phyloP scores from a whole-genome alignment of 2,888 invertebrate species.

The Hemicrepidius hirtus region DNA sequence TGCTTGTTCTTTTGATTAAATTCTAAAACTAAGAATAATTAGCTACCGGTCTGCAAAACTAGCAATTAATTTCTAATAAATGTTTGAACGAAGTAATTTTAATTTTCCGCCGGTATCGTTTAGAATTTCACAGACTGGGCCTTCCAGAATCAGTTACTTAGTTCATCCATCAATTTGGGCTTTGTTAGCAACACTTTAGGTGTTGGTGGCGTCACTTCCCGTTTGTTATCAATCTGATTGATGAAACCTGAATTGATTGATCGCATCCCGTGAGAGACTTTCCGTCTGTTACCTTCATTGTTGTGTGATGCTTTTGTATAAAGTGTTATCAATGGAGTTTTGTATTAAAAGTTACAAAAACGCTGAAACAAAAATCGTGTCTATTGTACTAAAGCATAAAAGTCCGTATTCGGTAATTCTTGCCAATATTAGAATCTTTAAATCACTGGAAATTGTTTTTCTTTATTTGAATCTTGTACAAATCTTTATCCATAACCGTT shows the following conservation, averaged over 20 bases:
- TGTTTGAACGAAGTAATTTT: conserved; percentile 9
- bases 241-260: conserved; percentile 54
- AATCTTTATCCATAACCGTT: too few relatives aligned
- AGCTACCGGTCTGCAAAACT: neutral
- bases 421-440: too few relatives aligned
- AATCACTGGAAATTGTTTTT: too few relatives aligned
- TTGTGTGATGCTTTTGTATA: conserved; percentile 45
- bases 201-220: conserved; percentile 52
- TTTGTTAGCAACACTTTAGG: conserved; percentile 51
- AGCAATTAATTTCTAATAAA: neutral
- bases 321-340: neutral
- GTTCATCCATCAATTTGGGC: conserved; percentile 51
- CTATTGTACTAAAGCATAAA: neutral
- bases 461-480: too few relatives aligned
- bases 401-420: neutral
- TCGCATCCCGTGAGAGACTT: conserved; percentile 52
- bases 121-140: conserved; percentile 3
- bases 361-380: neutral
- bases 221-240: conserved; percentile 55
- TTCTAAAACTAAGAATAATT: neutral
- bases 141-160: conserved; percentile 39
- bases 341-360: conserved; percentile 2
- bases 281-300: conserved; percentile 47
- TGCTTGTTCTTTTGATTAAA: neutral
- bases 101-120: conserved; percentile 1